phyloP scores from a whole-genome alignment of 2,113 vertebrate species.

The Toxostoma redivivum region DNA sequence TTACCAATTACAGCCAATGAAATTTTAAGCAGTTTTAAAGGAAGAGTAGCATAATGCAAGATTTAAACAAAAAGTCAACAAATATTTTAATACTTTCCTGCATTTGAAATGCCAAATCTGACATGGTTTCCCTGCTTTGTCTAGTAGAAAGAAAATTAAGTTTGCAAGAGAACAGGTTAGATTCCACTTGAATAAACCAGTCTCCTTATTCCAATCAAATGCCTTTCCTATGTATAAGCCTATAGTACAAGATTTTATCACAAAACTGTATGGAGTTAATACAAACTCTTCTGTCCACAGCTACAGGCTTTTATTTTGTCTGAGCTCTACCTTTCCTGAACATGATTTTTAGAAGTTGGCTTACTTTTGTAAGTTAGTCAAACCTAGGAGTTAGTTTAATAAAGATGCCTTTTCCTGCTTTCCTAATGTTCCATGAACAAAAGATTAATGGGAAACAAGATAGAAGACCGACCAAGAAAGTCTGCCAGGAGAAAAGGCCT shows the following conservation, averaged over 20 bases:
- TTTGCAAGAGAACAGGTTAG: background rate
- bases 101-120: background rate
- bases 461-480: background rate
- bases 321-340: background rate
- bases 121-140: background rate
- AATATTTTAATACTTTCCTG: background rate
- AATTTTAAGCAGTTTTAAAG: background rate
- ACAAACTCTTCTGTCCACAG: background rate
- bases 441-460: background rate
- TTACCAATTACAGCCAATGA: background rate
- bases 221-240: background rate
- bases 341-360: background rate
- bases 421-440: background rate
- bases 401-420: background rate
- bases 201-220: background rate
- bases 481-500: background rate
- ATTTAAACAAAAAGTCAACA: background rate
- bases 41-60: background rate
- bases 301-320: background rate
- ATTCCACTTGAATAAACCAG: background rate
- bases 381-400: background rate
- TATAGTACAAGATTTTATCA: background rate
- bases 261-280: background rate
- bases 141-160: background rate
- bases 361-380: background rate